These are phyloP conservation scores for Mesocricetus auratus DNA, from an alignment of 2,113 vertebrate species.

Conservation along the genomic window DNA sequence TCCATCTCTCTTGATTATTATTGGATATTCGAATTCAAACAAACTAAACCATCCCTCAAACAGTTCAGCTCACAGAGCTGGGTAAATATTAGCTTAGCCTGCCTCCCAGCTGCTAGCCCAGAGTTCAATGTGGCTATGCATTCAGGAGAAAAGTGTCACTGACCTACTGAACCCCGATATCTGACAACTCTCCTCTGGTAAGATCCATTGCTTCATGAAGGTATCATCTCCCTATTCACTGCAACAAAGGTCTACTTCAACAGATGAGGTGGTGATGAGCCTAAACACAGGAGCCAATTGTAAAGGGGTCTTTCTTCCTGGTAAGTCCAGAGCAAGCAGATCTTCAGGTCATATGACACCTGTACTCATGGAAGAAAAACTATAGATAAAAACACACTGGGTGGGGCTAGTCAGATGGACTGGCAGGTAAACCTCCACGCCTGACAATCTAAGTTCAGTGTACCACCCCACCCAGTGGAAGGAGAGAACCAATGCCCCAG, in stretches of 20 bases:
- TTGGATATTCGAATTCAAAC: slow-evolving; percentile 77
- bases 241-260: not conserved
- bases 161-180: not conserved
- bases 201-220: not conserved
- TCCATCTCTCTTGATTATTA: slow-evolving; percentile 73
- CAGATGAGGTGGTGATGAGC: not conserved
- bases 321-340: slow-evolving; percentile 50
- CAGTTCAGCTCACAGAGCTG: slow-evolving; percentile 64
- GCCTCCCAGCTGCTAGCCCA: slow-evolving; percentile 73
- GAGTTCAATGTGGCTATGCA: slow-evolving; percentile 58
- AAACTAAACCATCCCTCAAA: slow-evolving; percentile 68
- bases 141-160: slow-evolving; percentile 44
- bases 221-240: not conserved
- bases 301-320: slow-evolving; percentile 6
- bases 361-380: not conserved
- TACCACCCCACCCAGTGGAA: not conserved
- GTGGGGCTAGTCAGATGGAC: not conserved
- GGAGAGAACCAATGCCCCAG: not conserved
- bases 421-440: not conserved
- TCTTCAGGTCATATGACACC: not conserved
- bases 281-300: not conserved
- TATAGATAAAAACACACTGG: not conserved
- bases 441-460: not conserved
- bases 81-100: slow-evolving; percentile 81
- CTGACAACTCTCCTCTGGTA: slow-evolving; percentile 12